A percentile compares a stretch with the other conserved stretches of the same genome.
Conservation (phyloP, 1,140 invertebrate genomes). For the Formica exsecta region DNA sequence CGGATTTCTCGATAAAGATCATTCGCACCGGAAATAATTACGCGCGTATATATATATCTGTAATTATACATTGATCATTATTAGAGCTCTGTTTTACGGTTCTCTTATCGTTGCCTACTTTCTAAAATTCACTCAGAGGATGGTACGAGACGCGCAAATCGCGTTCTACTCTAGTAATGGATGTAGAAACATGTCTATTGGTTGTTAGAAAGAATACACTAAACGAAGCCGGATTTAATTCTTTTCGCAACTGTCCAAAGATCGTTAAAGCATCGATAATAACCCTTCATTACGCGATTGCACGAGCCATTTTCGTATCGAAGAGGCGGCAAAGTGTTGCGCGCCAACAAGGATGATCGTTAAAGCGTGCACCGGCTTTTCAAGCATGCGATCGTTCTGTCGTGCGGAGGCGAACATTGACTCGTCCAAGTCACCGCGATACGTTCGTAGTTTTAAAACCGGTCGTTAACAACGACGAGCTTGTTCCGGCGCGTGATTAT, state of each 20-base stretch:
- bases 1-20: not conserved
- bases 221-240: slow-evolving; percentile 23
- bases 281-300: slow-evolving; percentile 52
- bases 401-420: slow-evolving; percentile 56
- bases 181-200: not conserved
- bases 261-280: slow-evolving; percentile 51
- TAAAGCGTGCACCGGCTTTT: slow-evolving; percentile 60
- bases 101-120: not conserved
- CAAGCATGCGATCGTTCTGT: slow-evolving; percentile 60
- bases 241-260: slow-evolving; percentile 9
- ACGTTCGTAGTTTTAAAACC: slow-evolving; percentile 59
- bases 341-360: slow-evolving; percentile 48
- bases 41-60: too few relatives aligned
- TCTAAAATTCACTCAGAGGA: not conserved
- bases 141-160: not conserved
- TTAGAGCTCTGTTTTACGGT: not conserved
- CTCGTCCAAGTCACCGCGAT: slow-evolving; percentile 58
- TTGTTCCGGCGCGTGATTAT: slow-evolving; percentile 54
- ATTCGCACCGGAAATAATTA: not conserved
- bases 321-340: slow-evolving; percentile 52
- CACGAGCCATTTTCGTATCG: slow-evolving; percentile 54
- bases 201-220: not conserved
- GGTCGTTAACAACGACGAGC: slow-evolving; percentile 64
- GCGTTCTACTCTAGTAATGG: not conserved
- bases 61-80: not conserved